These are phyloP conservation scores for Phortica okadai DNA, from an alignment of 2,888 invertebrate genomes.

Conservation along the genomic window DNA sequence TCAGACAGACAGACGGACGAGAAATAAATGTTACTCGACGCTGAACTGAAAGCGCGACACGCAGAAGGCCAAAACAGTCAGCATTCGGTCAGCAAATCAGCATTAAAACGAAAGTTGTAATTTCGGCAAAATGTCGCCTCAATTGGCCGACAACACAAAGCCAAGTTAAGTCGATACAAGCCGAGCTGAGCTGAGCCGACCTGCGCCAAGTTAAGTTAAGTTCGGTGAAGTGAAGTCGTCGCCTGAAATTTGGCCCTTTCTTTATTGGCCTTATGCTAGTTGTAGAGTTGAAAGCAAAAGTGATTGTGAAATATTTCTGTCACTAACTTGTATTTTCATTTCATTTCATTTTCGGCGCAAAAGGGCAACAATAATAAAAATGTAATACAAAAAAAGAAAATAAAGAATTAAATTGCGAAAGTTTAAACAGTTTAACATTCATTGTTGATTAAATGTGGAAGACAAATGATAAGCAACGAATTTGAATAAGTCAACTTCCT, in stretches of 20 bases:
- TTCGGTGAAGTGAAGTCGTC: conserved; percentile 19
- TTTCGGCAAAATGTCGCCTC: conserved; percentile 58
- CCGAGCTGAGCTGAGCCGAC: neutral
- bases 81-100: conserved; percentile 1
- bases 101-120: conserved; percentile 61
- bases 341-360: neutral
- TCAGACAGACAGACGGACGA: neutral
- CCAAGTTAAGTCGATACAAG: neutral
- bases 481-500: neutral
- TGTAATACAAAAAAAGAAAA: neutral
- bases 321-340: neutral
- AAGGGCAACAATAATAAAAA: conserved; percentile 11
- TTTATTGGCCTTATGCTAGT: conserved; percentile 18
- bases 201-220: too few species aligned
- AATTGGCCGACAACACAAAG: conserved; percentile 39
- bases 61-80: conserved; percentile 18
- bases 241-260: conserved; percentile 43
- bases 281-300: conserved; percentile 61
- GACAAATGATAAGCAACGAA: neutral
- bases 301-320: conserved; percentile 57
- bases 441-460: neutral
- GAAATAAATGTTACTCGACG: too few species aligned
- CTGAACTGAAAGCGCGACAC: neutral
- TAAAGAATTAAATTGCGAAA: neutral
- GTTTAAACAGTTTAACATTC: neutral